A percentile compares a stretch with the other conserved stretches of the same genome.
Conservation (phyloP, 2,888 invertebrate genomes). For the Dryomyza anilis region DNA sequence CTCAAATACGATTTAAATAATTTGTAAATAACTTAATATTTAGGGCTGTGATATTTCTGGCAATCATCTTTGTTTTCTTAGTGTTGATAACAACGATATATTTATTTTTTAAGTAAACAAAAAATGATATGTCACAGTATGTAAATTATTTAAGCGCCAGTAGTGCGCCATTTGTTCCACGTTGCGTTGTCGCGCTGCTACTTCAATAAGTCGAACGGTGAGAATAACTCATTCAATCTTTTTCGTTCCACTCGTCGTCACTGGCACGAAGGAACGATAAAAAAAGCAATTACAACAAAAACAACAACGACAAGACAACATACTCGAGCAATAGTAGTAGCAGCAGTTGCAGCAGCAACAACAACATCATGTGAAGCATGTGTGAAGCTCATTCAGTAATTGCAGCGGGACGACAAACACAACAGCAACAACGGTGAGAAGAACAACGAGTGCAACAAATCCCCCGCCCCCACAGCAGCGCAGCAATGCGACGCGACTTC, state of each 20-base stretch:
- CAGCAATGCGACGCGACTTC: not conserved
- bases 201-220: not conserved
- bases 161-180: not conserved
- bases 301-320: not conserved
- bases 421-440: not conserved
- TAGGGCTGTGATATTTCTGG: too few relatives aligned
- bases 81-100: too few relatives aligned
- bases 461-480: not conserved
- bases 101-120: too few relatives aligned
- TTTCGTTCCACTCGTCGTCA: not conserved
- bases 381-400: constrained; percentile 9
- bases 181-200: not conserved
- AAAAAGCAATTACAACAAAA: not conserved
- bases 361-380: not conserved
- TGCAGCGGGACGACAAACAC: not conserved
- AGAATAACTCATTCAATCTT: constrained; percentile 8
- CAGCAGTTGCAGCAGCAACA: too few relatives aligned
- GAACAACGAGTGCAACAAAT: constrained; percentile 1
- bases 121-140: too few relatives aligned
- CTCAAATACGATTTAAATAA: too few relatives aligned
- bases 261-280: not conserved
- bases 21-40: too few relatives aligned
- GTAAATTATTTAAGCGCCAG: too few relatives aligned
- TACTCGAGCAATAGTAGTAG: too few relatives aligned
- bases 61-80: too few relatives aligned